Percentiles rank a stretch among this genome's conserved stretches.
These are phyloP conservation scores for Bubo blakistoni DNA, from an alignment of 2,113 vertebrate species.

Conservation along the genomic window DNA sequence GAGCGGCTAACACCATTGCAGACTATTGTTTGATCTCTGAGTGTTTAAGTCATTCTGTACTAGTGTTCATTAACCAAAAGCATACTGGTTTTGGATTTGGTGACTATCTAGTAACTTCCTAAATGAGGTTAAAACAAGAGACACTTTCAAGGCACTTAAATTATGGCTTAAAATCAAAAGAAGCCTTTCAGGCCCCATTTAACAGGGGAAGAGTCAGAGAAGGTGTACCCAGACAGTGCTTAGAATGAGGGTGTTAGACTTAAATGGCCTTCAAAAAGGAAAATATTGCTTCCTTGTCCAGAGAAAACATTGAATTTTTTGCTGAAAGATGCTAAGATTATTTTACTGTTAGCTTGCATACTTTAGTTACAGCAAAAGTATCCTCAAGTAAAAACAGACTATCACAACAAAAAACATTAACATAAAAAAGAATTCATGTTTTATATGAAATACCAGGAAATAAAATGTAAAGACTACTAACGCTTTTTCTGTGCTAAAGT, in stretches of 20 bases:
- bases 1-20: background rate
- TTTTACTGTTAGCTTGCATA: background rate
- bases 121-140: background rate
- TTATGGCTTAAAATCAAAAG: background rate
- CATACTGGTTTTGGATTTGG: background rate
- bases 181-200: background rate
- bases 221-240: background rate
- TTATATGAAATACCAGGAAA: background rate
- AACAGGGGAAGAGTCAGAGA: background rate
- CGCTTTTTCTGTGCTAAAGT: background rate
- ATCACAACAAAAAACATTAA: background rate
- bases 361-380: background rate
- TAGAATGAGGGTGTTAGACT: background rate
- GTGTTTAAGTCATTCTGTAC: background rate
- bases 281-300: background rate
- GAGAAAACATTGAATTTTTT: background rate
- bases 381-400: background rate
- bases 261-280: background rate
- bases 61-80: background rate
- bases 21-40: background rate
- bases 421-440: background rate
- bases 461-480: background rate
- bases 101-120: background rate
- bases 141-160: background rate
- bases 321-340: background rate